These are phyloP conservation scores for Engystomops pustulosus DNA, from an alignment of 2,113 vertebrate genomes.

Conservation along the genomic window DNA sequence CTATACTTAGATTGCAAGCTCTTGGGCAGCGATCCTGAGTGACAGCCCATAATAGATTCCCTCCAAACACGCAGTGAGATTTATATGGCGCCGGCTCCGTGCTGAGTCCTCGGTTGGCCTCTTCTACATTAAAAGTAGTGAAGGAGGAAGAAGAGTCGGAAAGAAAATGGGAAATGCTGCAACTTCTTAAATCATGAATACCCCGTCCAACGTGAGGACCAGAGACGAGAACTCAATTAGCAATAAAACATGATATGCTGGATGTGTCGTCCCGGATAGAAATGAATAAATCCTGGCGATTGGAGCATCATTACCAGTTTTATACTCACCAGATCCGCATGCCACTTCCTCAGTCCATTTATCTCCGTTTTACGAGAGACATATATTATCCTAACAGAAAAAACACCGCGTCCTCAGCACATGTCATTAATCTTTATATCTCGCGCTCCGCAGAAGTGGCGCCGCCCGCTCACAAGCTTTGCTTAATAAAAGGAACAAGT, in stretches of 20 bases:
- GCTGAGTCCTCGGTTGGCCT: background rate
- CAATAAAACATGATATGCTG: slow-evolving; percentile 55
- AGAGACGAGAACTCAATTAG: slow-evolving; percentile 56
- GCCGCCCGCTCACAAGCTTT: slow-evolving; percentile 11
- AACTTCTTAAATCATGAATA: slow-evolving; percentile 46
- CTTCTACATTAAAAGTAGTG: slow-evolving; percentile 1
- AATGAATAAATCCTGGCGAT: slow-evolving; percentile 52
- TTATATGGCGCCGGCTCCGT: background rate
- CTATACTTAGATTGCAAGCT: background rate
- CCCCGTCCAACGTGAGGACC: slow-evolving; percentile 40
- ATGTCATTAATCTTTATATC: slow-evolving; percentile 57
- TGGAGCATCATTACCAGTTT: slow-evolving; percentile 46
- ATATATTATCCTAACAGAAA: slow-evolving; percentile 51
- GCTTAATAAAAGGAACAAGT: slow-evolving; percentile 41
- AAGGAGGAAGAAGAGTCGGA: slow-evolving; percentile 20
- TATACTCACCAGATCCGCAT: slow-evolving; percentile 38
- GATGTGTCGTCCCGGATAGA: slow-evolving; percentile 43
- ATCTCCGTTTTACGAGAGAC: slow-evolving; percentile 56
- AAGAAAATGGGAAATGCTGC: slow-evolving; percentile 42
- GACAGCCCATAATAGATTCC: background rate
- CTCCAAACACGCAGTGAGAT: background rate
- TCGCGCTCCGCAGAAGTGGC: slow-evolving; percentile 20
- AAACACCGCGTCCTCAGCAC: slow-evolving; percentile 21
- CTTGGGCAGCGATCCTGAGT: background rate
- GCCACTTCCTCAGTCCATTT: slow-evolving; percentile 49